Base-by-base conservation (phyloP, 1,140 invertebrate species). In the Neuroterus valhalla region DNA sequence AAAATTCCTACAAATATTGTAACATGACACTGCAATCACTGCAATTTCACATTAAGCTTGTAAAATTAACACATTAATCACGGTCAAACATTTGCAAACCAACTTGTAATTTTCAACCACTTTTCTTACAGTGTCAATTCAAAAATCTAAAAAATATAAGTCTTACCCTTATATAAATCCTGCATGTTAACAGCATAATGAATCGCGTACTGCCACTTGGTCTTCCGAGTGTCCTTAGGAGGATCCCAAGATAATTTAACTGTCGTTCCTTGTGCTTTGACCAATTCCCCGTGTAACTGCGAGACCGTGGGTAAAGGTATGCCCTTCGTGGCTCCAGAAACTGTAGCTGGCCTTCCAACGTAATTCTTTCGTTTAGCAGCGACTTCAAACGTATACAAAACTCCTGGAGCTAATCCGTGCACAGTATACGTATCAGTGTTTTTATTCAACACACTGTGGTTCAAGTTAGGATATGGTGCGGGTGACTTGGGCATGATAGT, bases 211-310 rank as follows among this genome's bases (percentile, higher is more conserved):
- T 90, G 82, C 91, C 93, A 93, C 43, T 91, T 90, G 12, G 90
- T 85, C 70, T 91, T 92, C 21, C 90, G 83, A 0, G 86, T 81
- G 50, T 90, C 90, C 23, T 91, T 91, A 0, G 93, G 93, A 12
- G 90, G 86, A 17, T 91, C 88, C 95, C 95, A 96, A 14, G 80
- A 88, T 14, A 96, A 80, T 79, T 93, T 93, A 0, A 95, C 93
- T 0, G 92, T 91, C 0, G 92, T 94, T 1, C 91, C 91, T 45
- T 91, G 88, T 4, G 91, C 90, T 78, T 93, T 93, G 0, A 92
- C 73, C 5, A 93, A 74, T 19, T 88, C 85, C 0, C 91, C 91
- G 11, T 91, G 89, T 0, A 93, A 68, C 48, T 91, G 89, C 2
- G 77, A 70, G 3, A 94, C 84, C 2, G 84, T 67, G 0, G 93